Conservation (phyloP, 2,888 invertebrate genomes). For the Pseudococcus longispinus region DNA sequence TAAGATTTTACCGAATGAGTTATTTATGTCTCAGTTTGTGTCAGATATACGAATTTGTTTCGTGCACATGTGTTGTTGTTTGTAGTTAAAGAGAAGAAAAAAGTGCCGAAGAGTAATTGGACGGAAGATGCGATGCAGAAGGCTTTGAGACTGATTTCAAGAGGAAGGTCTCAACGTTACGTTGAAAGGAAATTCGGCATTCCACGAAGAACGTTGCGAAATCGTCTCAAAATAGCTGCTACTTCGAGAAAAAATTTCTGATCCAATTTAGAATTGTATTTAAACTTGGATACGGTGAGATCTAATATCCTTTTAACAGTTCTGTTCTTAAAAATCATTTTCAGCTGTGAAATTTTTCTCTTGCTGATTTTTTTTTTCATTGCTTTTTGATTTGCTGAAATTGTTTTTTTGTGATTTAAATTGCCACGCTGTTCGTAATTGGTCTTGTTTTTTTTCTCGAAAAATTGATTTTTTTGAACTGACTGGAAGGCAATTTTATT, state of each 20-base stretch:
- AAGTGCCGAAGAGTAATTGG: conserved; percentile 53
- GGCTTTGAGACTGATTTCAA: conserved; percentile 53
- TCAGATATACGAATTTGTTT: conserved; percentile 36
- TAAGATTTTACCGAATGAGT: not conserved
- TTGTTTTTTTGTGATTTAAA: not conserved
- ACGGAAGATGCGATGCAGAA: conserved; percentile 54
- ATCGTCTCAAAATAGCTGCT: conserved; percentile 53
- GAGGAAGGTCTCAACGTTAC: conserved; percentile 53
- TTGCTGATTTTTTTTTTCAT: conserved; percentile 22
- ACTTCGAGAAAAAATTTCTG: conserved; percentile 45
- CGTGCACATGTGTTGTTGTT: conserved; percentile 46
- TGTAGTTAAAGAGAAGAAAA: conserved; percentile 55
- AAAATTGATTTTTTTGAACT: not conserved
- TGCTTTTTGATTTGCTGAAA: conserved; percentile 1
- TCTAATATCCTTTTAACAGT: conserved; percentile 27
- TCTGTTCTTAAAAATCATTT: conserved; percentile 14
- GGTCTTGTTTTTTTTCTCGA: not conserved
- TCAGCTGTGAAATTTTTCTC: not conserved
- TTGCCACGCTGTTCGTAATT: not conserved
- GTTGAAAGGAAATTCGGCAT: conserved; percentile 53
- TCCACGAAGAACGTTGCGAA: conserved; percentile 50
- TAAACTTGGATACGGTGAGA: conserved; percentile 43
- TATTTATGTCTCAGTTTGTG: not conserved
- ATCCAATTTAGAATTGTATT: not conserved
- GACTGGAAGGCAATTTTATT: not conserved